Evolutionary conservation across 2,888 invertebrate genomes (phyloP), one percentile per base, ranked within the genome.

Genomic region (Drosophila atripex): DNA sequence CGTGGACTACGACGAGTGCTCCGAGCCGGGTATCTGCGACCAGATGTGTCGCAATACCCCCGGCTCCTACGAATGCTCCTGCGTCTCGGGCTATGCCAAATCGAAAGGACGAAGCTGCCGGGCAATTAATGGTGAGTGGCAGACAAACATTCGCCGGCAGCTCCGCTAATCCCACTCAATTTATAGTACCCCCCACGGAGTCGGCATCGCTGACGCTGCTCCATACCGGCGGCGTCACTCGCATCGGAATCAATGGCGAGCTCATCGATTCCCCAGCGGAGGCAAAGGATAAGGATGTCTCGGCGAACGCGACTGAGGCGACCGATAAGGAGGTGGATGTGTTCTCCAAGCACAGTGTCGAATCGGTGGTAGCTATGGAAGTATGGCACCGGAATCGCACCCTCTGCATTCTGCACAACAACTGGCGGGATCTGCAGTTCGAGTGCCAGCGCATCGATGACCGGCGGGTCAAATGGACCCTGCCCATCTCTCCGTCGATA

Each of bases 1-100:
- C 88, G 92, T 94, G 54, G 97, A 97, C 92, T 94, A 94, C 73
- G 93, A 97, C 92, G 96, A 97, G 92, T 97, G 97, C 92, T 90
- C 92, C 76, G 91, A 93, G 75, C 94, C 95, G 73, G 95, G 94
- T 45, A 91, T 93, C 52, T 97, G 96, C 91, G 94, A 96, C 89
- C 97, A 97, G 92, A 88, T 92, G 39, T 97, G 96, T 91, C 92
- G 80, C 82, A 96, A 96, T 92, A 93, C 93, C 14, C 91, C 92
- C 25, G 94, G 95, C 70, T 94, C 94, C 35, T 96, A 93, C 92
- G 89, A 92, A 46, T 98, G 97, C 92, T 91, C 93, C 11, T 97
- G 97, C 92, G 94, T 93, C 2, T 88, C 92, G 14, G 97, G 97
- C 2, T 97, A 97, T 91, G 90, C 90, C 58, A 90, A 92, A 56